phyloP scores from a whole-genome alignment of 2,797 vertebrate genomes.

The Alauda arvensis region DNA sequence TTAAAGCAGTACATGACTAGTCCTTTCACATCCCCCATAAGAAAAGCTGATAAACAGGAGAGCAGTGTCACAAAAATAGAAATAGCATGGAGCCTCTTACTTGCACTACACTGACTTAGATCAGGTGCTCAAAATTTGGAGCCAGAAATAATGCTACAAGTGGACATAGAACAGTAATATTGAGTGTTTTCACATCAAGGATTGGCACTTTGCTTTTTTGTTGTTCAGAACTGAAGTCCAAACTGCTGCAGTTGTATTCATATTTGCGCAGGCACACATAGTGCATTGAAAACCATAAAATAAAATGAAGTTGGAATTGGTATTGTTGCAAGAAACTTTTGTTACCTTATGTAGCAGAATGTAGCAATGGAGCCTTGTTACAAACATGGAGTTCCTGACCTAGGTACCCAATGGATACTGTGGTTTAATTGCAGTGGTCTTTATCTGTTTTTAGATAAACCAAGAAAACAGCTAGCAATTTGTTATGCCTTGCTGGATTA shows the following conservation, averaged over 20 bases:
- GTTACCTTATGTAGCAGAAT: neutral
- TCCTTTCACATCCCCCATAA: neutral
- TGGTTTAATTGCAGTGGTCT: neutral
- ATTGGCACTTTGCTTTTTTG: neutral
- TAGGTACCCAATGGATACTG: neutral
- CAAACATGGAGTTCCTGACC: neutral
- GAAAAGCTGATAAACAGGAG: neutral
- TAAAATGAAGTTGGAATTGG: neutral
- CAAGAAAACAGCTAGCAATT: neutral
- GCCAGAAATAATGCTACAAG: neutral
- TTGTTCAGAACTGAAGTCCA: neutral
- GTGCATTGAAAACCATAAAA: neutral
- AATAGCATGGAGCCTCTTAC: neutral
- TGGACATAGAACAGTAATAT: neutral
- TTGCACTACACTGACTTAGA: neutral
- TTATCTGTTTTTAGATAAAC: neutral
- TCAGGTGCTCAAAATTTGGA: neutral
- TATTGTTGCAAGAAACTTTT: neutral
- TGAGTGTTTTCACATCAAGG: neutral
- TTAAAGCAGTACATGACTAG: neutral
- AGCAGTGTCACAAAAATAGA: neutral
- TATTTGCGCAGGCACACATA: neutral
- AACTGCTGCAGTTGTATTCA: neutral
- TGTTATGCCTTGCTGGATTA: neutral
- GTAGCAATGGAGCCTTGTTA: neutral